These are phyloP conservation scores for Cinclus mexicanus DNA, from an alignment of 2,113 vertebrate species.

Conservation along the genomic window DNA sequence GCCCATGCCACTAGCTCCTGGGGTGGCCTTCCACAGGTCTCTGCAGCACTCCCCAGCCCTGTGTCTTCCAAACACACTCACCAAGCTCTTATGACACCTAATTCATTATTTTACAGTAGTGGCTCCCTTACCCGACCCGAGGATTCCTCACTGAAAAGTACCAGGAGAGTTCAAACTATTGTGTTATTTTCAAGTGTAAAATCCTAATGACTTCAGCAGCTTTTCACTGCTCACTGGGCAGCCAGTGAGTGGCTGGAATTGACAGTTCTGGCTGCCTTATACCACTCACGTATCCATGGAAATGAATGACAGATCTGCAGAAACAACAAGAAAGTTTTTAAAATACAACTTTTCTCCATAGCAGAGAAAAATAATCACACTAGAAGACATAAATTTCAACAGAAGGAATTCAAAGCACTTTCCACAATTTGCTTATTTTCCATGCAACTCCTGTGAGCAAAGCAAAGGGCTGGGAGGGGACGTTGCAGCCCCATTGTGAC, in stretches of 20 bases:
- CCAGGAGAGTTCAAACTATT: not conserved
- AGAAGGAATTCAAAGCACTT: slow-evolving; percentile 16
- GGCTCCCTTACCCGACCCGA: not conserved
- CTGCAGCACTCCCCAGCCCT: not conserved
- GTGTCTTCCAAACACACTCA: not conserved
- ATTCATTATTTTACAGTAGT: not conserved
- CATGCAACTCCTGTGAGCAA: not conserved
- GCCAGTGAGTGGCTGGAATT: slow-evolving; percentile 44
- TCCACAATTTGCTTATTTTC: not conserved
- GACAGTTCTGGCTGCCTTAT: slow-evolving; percentile 18
- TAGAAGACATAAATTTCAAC: not conserved
- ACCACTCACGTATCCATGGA: slow-evolving; percentile 30
- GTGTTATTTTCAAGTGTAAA: slow-evolving; percentile 19
- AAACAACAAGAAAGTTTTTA: slow-evolving; percentile 28
- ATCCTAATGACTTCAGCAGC: slow-evolving; percentile 39
- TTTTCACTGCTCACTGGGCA: slow-evolving; percentile 24
- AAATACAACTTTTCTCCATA: not conserved
- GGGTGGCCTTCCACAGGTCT: not conserved
- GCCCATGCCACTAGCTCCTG: not conserved
- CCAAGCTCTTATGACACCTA: not conserved
- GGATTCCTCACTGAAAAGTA: not conserved
- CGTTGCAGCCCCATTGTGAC: not conserved
- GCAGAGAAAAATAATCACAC: not conserved
- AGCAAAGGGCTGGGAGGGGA: not conserved
- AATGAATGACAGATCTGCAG: slow-evolving; percentile 36